Conservation (phyloP, 2,113 vertebrate genomes). For the Ptilonorhynchus violaceus region DNA sequence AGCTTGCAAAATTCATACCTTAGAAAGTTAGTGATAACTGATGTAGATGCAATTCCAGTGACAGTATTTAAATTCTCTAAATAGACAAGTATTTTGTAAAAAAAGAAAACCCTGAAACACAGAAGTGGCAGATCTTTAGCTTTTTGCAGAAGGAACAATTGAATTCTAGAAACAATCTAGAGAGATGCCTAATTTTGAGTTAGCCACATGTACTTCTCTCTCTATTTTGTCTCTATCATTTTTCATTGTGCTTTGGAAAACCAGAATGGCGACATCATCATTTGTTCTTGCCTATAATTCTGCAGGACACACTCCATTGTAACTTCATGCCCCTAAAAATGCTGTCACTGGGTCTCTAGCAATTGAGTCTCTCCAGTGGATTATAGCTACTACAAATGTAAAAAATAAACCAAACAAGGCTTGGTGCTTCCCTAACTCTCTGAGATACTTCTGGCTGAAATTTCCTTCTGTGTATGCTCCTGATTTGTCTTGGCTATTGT, state of each 20-base stretch:
- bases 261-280: neutral
- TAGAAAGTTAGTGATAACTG: neutral
- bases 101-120: neutral
- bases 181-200: neutral
- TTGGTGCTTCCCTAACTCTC: neutral
- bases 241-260: neutral
- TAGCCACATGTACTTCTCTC: too few species aligned
- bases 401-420: neutral
- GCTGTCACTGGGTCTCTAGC: neutral
- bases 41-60: neutral
- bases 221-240: neutral
- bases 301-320: neutral
- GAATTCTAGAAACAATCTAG: neutral
- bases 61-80: neutral
- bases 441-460: neutral
- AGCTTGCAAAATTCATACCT: neutral
- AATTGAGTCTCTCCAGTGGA: neutral
- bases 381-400: neutral
- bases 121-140: neutral
- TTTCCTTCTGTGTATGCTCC: neutral
- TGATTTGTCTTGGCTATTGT: neutral
- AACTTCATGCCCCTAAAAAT: neutral
- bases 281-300: neutral
- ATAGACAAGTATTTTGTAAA: neutral
- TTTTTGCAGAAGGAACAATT: neutral